phyloP scores from a whole-genome alignment of 2,113 vertebrate species.

The Gadus chalcogrammus region DNA sequence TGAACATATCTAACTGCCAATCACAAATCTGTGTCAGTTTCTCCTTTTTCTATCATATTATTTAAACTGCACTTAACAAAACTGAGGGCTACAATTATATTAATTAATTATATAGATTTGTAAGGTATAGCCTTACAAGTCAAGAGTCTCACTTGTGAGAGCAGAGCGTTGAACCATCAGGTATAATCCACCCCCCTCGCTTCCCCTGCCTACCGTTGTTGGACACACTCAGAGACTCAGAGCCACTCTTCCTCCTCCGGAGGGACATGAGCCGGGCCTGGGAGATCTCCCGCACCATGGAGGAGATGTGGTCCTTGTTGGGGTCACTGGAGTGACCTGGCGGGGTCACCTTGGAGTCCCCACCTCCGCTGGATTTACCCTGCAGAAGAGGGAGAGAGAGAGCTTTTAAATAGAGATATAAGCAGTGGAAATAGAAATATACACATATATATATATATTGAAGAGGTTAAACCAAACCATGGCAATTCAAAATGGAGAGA shows the following conservation, averaged over 20 bases:
- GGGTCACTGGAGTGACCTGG: conserved; percentile 58
- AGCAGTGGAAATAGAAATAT: too few relatives aligned
- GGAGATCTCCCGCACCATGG: conserved; percentile 67
- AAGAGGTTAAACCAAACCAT: too few relatives aligned
- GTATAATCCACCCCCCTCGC: not conserved
- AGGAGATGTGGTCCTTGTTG: conserved; percentile 63
- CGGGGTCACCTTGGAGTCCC: conserved; percentile 71
- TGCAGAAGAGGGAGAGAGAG: conserved; percentile 36
- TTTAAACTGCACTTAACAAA: too few relatives aligned
- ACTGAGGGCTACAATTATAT: not conserved
- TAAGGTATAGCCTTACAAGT: too few relatives aligned
- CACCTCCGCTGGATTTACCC: conserved; percentile 70
- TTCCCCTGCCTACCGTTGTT: conserved; percentile 66
- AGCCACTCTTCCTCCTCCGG: conserved; percentile 66
- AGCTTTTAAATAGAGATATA: not conserved
- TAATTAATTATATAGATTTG: not conserved
- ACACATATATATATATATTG: too few relatives aligned
- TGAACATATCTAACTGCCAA: too few relatives aligned
- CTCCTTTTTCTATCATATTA: too few relatives aligned
- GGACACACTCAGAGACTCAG: conserved; percentile 50
- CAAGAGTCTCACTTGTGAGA: too few relatives aligned
- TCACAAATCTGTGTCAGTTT: too few relatives aligned
- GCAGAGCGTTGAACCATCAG: too few relatives aligned
- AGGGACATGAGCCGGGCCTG: conserved; percentile 67
- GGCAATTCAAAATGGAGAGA: too few relatives aligned